Evolutionary conservation across 1,140 invertebrate species (phyloP).

Genomic region (Alviniconcha marisindica): DNA sequence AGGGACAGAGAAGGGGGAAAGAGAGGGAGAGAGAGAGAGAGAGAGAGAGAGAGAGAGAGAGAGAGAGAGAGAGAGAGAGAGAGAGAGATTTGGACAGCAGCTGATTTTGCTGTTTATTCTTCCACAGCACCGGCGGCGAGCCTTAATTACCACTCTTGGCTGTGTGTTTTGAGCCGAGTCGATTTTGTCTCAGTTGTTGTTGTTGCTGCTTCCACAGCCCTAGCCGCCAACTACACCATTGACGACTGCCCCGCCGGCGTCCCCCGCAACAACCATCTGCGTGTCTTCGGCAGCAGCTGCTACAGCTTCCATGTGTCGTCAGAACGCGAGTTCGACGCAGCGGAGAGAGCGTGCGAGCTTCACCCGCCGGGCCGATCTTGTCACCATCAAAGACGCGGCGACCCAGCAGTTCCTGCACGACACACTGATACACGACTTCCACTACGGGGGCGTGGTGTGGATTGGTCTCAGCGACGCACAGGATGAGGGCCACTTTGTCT

Average conservation of each 20-base stretch:
- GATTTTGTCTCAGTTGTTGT: no score
- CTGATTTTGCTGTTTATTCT: no score
- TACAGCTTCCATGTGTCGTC: not conserved
- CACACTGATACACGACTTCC: not conserved
- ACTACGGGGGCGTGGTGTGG: slow-evolving; percentile 2
- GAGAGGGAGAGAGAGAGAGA: no score
- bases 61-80: no score
- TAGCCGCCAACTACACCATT: no score
- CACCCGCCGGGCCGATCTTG: not conserved
- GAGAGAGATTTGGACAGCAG: no score
- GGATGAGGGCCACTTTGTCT: not conserved
- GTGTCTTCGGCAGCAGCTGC: not conserved
- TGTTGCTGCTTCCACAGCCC: not conserved
- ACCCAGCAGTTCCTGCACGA: slow-evolving; percentile 10
- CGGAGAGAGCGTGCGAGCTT: not conserved
- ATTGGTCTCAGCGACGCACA: not conserved
- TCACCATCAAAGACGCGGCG: not conserved
- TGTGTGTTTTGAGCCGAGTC: no score
- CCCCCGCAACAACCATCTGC: not conserved
- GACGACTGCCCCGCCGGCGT: not conserved
- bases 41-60: no score
- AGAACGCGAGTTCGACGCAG: not conserved
- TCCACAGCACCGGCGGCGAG: no score
- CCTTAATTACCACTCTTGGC: no score
- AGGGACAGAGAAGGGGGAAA: no score